Percentiles rank a stretch among this genome's conserved stretches.
These are phyloP conservation scores for Petromus typicus DNA, from an alignment of 2,113 vertebrate species.

Conservation along the genomic window DNA sequence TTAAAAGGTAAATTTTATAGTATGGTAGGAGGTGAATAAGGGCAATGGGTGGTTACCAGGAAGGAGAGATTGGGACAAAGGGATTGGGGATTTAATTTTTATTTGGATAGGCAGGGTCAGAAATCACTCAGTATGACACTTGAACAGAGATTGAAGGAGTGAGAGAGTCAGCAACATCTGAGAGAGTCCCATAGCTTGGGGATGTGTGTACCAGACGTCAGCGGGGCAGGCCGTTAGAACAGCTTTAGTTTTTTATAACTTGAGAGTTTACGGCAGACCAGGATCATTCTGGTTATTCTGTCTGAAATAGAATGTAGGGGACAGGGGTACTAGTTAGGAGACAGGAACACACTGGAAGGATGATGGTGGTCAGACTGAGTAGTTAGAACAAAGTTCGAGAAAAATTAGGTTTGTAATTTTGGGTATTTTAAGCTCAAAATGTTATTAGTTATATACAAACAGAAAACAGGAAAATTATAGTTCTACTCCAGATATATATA, in stretches of 20 bases:
- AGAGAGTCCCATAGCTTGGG: no score
- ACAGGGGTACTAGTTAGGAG: not conserved
- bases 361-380: not conserved
- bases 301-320: conserved; percentile 29
- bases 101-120: conserved; percentile 25
- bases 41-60: not conserved
- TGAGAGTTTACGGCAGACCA: not conserved
- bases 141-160: conserved; percentile 14
- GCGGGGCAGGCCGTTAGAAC: not conserved
- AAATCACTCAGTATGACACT: conserved; percentile 31
- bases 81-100: conserved; percentile 1
- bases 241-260: conserved; percentile 44
- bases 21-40: conserved; percentile 43
- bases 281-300: not conserved
- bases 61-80: not conserved
- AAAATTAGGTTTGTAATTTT: conserved; percentile 28
- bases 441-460: not conserved
- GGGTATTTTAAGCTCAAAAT: conserved; percentile 31
- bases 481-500: not conserved
- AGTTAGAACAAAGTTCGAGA: conserved; percentile 2
- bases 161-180: not conserved
- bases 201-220: not conserved
- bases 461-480: not conserved
- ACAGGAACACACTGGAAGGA: not conserved
- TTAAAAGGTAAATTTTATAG: conserved; percentile 70